Conservation (phyloP, 1,140 invertebrate species). For the Mya arenaria region DNA sequence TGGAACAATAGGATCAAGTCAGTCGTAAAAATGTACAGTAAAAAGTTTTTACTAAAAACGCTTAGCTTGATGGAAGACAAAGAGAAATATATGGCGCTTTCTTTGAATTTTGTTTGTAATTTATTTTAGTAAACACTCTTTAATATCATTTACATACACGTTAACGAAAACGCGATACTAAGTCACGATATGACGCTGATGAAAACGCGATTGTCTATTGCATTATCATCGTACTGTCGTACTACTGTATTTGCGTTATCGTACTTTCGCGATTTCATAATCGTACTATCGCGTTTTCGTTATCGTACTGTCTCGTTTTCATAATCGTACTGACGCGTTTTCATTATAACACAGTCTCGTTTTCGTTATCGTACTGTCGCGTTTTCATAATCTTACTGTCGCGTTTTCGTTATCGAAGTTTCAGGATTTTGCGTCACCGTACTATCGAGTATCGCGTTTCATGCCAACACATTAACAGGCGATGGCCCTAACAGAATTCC, state of each 20-base stretch:
- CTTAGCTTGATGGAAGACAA: neutral
- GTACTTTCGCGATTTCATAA: no score
- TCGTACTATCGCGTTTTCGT: no score
- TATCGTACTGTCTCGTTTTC: no score
- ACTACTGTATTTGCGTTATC: no score
- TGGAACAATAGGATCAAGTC: neutral
- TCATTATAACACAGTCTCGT: no score
- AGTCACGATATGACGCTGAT: neutral
- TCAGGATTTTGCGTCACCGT: neutral
- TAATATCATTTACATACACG: neutral
- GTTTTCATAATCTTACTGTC: no score
- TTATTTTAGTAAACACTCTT: neutral
- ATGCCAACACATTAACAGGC: neutral
- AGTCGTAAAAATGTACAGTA: neutral
- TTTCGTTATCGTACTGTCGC: no score
- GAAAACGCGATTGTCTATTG: neutral
- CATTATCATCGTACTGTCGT: no score
- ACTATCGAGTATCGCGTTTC: neutral
- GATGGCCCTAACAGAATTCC: neutral
- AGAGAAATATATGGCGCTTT: neutral
- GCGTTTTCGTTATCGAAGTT: neutral
- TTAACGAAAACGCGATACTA: neutral
- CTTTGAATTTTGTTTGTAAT: neutral
- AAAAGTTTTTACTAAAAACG: neutral
- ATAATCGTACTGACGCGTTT: no score